phyloP scores from a whole-genome alignment of 2,797 vertebrate genomes.

The Neoniphon sammara region DNA sequence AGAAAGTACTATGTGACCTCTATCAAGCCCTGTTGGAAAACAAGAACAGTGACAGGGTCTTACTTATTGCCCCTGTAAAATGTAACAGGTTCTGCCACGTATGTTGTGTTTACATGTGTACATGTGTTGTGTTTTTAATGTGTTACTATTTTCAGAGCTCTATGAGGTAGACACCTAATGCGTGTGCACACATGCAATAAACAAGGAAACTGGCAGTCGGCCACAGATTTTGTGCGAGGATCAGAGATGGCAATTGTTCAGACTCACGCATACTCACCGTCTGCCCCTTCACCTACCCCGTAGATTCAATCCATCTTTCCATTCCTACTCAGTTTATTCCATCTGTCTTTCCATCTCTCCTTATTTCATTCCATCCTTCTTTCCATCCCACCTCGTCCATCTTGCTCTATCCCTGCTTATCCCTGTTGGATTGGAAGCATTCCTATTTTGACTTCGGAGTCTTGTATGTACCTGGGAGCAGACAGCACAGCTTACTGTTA shows the following conservation, averaged over 20 bases:
- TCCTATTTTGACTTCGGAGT: conserved; percentile 11
- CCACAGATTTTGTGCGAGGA: conserved; percentile 22
- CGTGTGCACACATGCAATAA: neutral
- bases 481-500: conserved; percentile 16
- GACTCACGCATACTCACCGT: conserved; percentile 36
- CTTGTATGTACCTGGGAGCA: conserved; percentile 13
- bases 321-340: neutral
- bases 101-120: no score
- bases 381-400: conserved; percentile 39
- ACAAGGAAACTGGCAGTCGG: neutral
- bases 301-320: conserved; percentile 16
- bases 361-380: conserved; percentile 15
- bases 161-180: neutral
- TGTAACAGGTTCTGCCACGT: no score
- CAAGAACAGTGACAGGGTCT: no score
- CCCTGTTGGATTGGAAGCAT: conserved; percentile 36
- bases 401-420: conserved; percentile 37
- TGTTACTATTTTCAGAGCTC: neutral
- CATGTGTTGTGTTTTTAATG: neutral
- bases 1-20: no score
- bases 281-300: conserved; percentile 17
- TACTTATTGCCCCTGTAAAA: no score
- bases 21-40: no score
- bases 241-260: conserved; percentile 21
- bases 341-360: conserved; percentile 22